phyloP scores from a whole-genome alignment of 2,113 vertebrate genomes.

The Phyllostomus discolor region DNA sequence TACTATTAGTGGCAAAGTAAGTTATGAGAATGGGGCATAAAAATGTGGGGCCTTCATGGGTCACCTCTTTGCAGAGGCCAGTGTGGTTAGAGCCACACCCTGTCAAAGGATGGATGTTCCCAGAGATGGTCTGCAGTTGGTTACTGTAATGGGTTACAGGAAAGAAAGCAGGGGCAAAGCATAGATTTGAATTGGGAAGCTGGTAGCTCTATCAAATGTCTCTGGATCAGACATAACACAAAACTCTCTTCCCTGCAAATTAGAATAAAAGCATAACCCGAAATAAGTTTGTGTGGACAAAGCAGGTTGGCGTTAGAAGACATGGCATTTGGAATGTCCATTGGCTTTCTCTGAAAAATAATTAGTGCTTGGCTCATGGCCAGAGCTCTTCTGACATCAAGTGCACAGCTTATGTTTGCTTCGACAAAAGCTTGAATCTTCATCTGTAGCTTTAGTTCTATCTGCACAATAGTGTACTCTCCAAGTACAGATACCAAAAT shows the following conservation, averaged over 20 bases:
- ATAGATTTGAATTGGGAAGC: background rate
- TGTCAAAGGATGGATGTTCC: accelerated
- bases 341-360: background rate
- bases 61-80: background rate
- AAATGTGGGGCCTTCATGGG: background rate
- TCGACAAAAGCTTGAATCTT: background rate
- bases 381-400: background rate
- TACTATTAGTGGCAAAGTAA: background rate
- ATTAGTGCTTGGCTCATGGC: background rate
- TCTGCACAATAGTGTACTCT: background rate
- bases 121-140: background rate
- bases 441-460: background rate
- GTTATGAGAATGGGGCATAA: background rate
- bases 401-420: background rate
- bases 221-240: background rate
- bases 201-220: background rate
- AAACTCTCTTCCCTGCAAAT: background rate
- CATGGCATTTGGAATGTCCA: background rate
- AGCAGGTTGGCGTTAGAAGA: background rate
- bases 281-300: background rate
- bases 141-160: background rate
- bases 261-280: background rate
- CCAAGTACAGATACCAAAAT: background rate
- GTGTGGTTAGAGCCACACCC: background rate
- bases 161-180: background rate